Base-by-base conservation (phyloP, 2,888 invertebrate species). In the Liposcelis brunnea region DNA sequence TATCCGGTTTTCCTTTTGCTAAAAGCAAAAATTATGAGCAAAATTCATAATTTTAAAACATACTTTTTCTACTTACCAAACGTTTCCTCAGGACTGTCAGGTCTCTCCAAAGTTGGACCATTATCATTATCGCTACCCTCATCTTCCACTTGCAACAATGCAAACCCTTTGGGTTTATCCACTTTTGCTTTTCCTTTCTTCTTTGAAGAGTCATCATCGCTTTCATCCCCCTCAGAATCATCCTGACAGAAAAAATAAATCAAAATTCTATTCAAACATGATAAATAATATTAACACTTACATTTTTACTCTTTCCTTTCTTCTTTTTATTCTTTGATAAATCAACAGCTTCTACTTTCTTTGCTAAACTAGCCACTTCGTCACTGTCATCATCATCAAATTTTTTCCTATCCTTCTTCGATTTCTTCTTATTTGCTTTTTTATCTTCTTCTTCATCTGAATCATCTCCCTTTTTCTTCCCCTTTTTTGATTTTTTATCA, bases 141-240 rank as follows among this genome's bases (percentile, higher is more conserved):
- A 32, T 45, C 46, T 19, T 44, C 49, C 18, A 47, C 38, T 8
- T 38, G 31, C 12, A 42, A 12, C 12, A 36, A 31, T 6, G 45
- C 45, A 36, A 45, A 45, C 8, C 38, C 67, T 56, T 52, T 60
- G 54, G 61, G 58, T 16, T 47, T 49, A 44, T 51, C n/a, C n/a
- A n/a, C 51, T 55, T 59, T 58, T 43, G 61, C 61, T 47, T 67
- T 70, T 53, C 52, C 69, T 69, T 42, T 59, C 67, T 45, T 58
- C 57, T 16, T 16, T 6, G 19, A 7, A 16, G 19, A 3, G 6
- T 40, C 40, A 19, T 14, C 35, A 35, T 35, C 35, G 35, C 35
- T 35, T 43, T 57, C 52, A 32, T 58, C 56, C 31, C 62, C 62
- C 44, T 62, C 62, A 8, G 62, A 64, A 52, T 66, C 66, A 42